phyloP scores from a whole-genome alignment of 35 echinoderm and acorn worm species.

The Apostichopus japonicus region DNA sequence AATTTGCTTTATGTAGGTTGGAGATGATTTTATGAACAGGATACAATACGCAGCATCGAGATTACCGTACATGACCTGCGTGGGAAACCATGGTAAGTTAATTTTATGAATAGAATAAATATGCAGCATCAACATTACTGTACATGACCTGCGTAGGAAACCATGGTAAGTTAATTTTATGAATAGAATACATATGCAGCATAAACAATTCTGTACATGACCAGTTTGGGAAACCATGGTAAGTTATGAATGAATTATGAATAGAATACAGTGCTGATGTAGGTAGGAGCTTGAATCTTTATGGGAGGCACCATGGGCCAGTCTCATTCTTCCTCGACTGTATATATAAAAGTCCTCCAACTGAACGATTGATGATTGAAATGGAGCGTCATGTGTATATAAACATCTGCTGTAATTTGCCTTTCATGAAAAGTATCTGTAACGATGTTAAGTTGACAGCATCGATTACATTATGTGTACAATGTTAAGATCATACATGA shows the following conservation, averaged over 20 bases:
- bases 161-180: constrained; percentile 93
- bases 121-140: constrained; percentile 55
- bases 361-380: too few species aligned
- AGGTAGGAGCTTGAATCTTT: too few species aligned
- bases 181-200: constrained; percentile 82
- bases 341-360: too few species aligned
- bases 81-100: constrained; percentile 87
- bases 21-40: constrained; percentile 90
- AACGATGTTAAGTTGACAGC: constrained; percentile 90
- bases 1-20: too few species aligned
- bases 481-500: constrained; percentile 79
- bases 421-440: constrained; percentile 83
- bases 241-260: background rate
- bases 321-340: too few species aligned
- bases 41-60: constrained; percentile 71
- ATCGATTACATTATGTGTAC: constrained; percentile 79
- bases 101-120: too few species aligned
- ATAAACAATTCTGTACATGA: constrained; percentile 80
- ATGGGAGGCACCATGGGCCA: too few species aligned
- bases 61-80: constrained; percentile 84
- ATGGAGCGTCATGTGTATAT: too few species aligned
- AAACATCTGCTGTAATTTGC: background rate
- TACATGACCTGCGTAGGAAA: constrained; percentile 90
- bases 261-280: too few species aligned
- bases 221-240: constrained; percentile 88